These are phyloP conservation scores for Drosophila azteca DNA, from an alignment of 1,140 invertebrate species.

Conservation along the genomic window DNA sequence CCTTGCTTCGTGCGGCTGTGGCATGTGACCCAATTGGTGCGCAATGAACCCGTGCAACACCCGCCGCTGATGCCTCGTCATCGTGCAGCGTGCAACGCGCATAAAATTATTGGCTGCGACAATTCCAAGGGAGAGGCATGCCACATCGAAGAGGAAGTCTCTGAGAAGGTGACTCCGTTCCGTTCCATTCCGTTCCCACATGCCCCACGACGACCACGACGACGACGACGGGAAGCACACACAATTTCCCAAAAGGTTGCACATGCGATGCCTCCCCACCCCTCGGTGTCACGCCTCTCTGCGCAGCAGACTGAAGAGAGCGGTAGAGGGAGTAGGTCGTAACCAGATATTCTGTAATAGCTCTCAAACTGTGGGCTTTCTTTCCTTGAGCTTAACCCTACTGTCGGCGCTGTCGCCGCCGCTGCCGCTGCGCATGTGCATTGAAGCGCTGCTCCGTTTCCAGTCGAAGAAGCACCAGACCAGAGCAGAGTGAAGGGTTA, in stretches of 20 bases:
- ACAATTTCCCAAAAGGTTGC: constrained; percentile 32
- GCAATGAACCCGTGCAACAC: constrained; percentile 61
- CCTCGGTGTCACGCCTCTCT: constrained; percentile 47
- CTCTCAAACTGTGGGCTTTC: constrained; percentile 11
- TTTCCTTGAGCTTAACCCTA: constrained; percentile 42
- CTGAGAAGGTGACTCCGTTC: constrained; percentile 24
- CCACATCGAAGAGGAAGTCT: constrained; percentile 1
- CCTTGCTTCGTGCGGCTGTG: constrained; percentile 15
- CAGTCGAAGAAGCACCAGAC: constrained; percentile 47
- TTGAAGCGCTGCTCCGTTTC: constrained; percentile 75
- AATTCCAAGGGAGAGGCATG: constrained; percentile 42
- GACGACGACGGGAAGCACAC: constrained; percentile 18
- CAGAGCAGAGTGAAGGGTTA: constrained; percentile 31
- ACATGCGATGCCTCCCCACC: background rate
- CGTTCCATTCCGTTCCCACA: constrained; percentile 48
- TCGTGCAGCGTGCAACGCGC: constrained; percentile 17
- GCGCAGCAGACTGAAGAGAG: constrained; percentile 21
- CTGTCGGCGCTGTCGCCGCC: constrained; percentile 22
- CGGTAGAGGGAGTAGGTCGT: constrained; percentile 5
- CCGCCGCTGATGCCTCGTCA: constrained; percentile 1
- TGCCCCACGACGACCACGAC: constrained; percentile 44
- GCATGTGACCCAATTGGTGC: constrained; percentile 78
- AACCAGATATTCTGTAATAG: constrained; percentile 46
- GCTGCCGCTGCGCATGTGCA: constrained; percentile 60
- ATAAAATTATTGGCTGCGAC: constrained; percentile 68